Evolutionary conservation across 2,797 vertebrate genomes (phyloP), one percentile per base, ranked within the genome.

Genomic region (Centroberyx gerrardi): DNA sequence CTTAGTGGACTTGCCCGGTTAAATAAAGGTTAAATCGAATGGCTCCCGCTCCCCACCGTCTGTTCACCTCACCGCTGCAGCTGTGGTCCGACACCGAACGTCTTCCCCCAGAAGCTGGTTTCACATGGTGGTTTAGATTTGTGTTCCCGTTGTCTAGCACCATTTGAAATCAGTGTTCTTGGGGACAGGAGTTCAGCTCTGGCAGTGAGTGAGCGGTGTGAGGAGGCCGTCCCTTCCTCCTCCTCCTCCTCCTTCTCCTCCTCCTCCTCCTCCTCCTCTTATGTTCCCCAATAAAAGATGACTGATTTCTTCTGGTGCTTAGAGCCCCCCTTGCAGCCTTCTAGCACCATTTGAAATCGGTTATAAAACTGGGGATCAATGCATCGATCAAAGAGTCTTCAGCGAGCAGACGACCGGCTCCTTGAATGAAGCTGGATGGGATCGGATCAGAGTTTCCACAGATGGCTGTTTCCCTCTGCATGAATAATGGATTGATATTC

Each of bases 331-430:
- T 80, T 93, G 92, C 73, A 83, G 94, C 94, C 96, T 95, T 99
- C 98, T 99, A 99, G 98, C 98, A 99, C 98, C 98, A 99, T 99
- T 98, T 98, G 98, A 99, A 99, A 99, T 99, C 98, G 97, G 98
- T 99, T 99, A 99, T 99, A 97, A 96, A 95, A 96, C 94, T 82
- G 97, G 98, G 97, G 97, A 96, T 95, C 93, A 90, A 62, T 81
- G 78, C 93, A 29, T 84, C 91, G 22, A 22, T 22, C 22, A 22
- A 22, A 44, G 58, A 73, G 69, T 62, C 38, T 1, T 27, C 53
- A 22, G 22, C 7, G 48, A 28, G 54, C 13, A n/a, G 3, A 46
- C 14, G 4, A 0, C 17, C 8, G 58, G 4, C 4, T 13, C 2
- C 22, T 54, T 29, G 14, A 56, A 22, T 46, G 2, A 27, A 33